Conservation (phyloP, 37 sponge, comb jelly and placozoan genomes). For the Halisarca cf. caerulea region DNA sequence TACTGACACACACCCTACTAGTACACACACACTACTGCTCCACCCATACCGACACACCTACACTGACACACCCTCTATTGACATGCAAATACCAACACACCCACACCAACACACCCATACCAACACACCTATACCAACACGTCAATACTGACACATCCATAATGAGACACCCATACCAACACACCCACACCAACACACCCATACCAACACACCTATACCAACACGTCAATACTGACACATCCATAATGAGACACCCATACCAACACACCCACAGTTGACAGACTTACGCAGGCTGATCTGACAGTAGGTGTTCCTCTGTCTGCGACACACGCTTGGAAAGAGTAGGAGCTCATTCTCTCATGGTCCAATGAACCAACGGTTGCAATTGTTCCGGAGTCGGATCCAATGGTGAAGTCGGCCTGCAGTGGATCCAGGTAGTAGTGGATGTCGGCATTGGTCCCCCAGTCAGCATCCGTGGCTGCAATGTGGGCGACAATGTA, state of each 20-base stretch:
- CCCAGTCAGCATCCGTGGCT: conserved; percentile 26
- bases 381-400: not conserved
- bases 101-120: no score
- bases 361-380: not conserved
- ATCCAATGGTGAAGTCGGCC: not conserved
- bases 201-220: no score
- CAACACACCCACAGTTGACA: not conserved
- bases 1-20: not conserved
- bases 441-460: conserved; percentile 12
- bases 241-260: not conserved
- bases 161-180: no score
- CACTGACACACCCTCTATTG: no score
- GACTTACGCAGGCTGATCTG: conserved; percentile 8
- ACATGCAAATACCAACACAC: no score
- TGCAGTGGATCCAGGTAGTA: not conserved
- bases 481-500: conserved; percentile 10
- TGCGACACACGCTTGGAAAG: conserved; percentile 4
- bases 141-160: no score
- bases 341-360: not conserved
- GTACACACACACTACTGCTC: not conserved
- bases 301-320: not conserved
- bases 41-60: no score
- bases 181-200: no score
- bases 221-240: no score
- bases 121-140: no score